A percentile compares a stretch with the other conserved stretches of the same genome.
Conservation (phyloP, 2,888 invertebrate species). For the Euplexia lucipara region DNA sequence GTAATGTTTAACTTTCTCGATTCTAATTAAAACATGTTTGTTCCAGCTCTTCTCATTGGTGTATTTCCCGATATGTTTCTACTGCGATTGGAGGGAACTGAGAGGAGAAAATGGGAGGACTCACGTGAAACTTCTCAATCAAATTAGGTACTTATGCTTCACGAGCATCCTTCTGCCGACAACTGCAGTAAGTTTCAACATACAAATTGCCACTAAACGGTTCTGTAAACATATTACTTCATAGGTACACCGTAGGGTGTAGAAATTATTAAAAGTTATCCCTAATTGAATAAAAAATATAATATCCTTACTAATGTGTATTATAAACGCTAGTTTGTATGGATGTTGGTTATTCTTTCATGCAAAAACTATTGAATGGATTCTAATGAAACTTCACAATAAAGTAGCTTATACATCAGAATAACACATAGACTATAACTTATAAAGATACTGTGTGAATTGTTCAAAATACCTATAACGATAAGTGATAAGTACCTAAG, state of each 20-base stretch:
- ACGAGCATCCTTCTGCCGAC: constrained; percentile 80
- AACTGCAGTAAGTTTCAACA: constrained; percentile 76
- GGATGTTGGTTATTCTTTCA: too few relatives aligned
- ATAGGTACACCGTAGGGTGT: constrained; percentile 6
- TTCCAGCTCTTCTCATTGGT: constrained; percentile 77
- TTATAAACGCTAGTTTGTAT: too few relatives aligned
- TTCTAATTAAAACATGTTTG: constrained; percentile 46
- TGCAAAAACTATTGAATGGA: too few relatives aligned
- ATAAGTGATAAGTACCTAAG: too few relatives aligned
- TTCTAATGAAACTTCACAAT: too few relatives aligned
- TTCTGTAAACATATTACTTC: constrained; percentile 33
- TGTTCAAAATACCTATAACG: too few relatives aligned
- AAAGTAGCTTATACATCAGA: too few relatives aligned
- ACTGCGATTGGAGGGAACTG: constrained; percentile 81
- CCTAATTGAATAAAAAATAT: too few relatives aligned
- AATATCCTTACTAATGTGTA: too few relatives aligned
- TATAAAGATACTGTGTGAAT: too few relatives aligned
- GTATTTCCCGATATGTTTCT: constrained; percentile 78
- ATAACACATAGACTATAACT: too few relatives aligned
- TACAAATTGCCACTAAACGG: constrained; percentile 47
- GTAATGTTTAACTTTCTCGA: constrained; percentile 10
- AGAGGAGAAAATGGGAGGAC: constrained; percentile 60
- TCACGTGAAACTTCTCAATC: constrained; percentile 74
- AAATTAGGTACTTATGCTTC: constrained; percentile 75
- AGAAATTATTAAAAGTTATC: too few relatives aligned